Evolutionary conservation across 2,797 vertebrate genomes (phyloP).

Genomic region (Crocodylus rhombifer): DNA sequence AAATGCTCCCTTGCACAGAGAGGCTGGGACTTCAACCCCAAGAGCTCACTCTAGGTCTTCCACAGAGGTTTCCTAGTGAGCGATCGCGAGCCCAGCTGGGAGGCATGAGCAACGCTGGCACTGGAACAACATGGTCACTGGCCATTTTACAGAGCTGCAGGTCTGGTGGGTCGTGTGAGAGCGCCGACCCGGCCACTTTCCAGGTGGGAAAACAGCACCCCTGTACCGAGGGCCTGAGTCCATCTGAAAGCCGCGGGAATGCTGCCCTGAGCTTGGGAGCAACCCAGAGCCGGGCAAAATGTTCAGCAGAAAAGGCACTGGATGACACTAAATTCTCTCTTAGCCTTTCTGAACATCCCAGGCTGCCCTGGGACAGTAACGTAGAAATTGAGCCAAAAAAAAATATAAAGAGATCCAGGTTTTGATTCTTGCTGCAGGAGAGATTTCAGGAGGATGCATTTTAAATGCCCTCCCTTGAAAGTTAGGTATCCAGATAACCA

Average conservation of each 20-base stretch:
- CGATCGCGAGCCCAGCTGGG: rapidly evolving
- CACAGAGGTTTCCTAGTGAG: rapidly evolving
- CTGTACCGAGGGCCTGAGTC: neutral
- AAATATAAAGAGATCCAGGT: neutral
- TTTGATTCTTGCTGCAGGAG: neutral
- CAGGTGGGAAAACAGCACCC: neutral
- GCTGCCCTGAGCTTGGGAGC: neutral
- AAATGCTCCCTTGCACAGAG: rapidly evolving
- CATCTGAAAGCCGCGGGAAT: rapidly evolving
- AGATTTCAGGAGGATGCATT: neutral
- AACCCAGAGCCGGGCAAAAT: neutral
- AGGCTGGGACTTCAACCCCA: neutral
- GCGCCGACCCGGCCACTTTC: neutral
- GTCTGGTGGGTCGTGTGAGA: rapidly evolving
- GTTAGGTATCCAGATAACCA: too few relatives aligned
- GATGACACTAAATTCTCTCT: rapidly evolving
- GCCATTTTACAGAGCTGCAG: rapidly evolving
- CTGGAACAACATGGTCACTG: rapidly evolving
- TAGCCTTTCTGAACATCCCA: rapidly evolving
- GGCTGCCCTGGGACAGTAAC: neutral
- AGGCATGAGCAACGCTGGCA: rapidly evolving
- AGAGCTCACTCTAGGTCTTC: neutral
- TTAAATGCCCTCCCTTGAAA: neutral
- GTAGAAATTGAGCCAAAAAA: neutral
- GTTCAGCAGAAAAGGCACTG: rapidly evolving